These are phyloP conservation scores for Ophioninae sp. DNA, from an alignment of 2,888 invertebrate species.

Conservation along the genomic window DNA sequence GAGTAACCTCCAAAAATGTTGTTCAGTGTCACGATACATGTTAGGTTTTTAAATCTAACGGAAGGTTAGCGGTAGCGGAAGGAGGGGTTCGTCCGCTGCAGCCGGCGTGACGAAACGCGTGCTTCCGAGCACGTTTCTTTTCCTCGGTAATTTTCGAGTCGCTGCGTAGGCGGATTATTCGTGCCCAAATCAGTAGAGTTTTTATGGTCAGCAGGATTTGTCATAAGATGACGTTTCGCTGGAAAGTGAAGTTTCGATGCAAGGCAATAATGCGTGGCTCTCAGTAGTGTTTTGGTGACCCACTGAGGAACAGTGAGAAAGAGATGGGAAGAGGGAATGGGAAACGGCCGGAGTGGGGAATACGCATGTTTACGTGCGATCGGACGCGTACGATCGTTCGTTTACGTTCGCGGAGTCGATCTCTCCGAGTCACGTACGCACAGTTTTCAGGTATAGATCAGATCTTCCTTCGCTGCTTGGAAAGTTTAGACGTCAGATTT, in stretches of 20 bases:
- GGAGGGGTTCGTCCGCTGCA: neutral
- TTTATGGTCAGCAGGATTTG: neutral
- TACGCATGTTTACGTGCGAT: constrained; percentile 16
- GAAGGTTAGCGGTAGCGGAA: too few relatives aligned
- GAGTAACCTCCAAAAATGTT: neutral
- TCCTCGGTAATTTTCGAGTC: neutral
- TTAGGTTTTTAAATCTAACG: neutral
- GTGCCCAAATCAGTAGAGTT: neutral
- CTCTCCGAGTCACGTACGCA: constrained; percentile 19
- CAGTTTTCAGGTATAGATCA: constrained; percentile 5
- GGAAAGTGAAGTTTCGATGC: neutral
- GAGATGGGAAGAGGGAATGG: neutral
- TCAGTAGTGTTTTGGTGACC: constrained; percentile 17
- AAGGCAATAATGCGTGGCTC: neutral
- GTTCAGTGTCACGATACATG: neutral
- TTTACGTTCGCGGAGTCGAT: neutral
- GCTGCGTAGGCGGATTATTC: neutral
- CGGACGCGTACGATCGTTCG: constrained; percentile 3
- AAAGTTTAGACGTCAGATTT: neutral
- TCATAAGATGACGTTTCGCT: neutral
- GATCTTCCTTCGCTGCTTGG: neutral
- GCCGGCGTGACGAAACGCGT: neutral
- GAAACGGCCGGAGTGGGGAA: neutral
- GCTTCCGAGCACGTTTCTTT: neutral
- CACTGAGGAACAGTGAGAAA: neutral